Conservation (phyloP, 2,888 invertebrate species). For the Plemyria rubiginata region DNA sequence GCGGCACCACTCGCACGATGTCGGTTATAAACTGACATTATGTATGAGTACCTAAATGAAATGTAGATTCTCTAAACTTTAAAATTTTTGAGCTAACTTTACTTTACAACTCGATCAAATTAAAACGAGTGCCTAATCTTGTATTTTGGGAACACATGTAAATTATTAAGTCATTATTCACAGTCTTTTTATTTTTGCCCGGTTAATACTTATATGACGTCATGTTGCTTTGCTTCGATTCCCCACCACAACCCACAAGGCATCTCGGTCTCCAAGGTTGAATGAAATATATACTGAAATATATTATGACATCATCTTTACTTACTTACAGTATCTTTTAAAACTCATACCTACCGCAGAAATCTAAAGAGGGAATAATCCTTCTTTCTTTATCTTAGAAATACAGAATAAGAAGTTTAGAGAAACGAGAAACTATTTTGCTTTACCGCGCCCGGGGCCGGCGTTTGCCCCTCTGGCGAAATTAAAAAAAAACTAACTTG, state of each 20-base stretch:
- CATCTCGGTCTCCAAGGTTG: slow-evolving; percentile 14
- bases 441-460: too few relatives aligned
- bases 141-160: not conserved
- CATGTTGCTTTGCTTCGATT: slow-evolving; percentile 7
- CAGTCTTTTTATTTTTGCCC: slow-evolving; percentile 3
- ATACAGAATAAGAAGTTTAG: too few relatives aligned
- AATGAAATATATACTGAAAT: slow-evolving; percentile 6
- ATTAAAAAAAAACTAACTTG: too few relatives aligned
- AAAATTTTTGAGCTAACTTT: slow-evolving; percentile 53
- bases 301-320: slow-evolving; percentile 20
- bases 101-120: slow-evolving; percentile 44
- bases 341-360: too few relatives aligned
- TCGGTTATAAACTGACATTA: slow-evolving; percentile 43
- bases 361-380: not conserved
- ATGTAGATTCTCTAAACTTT: slow-evolving; percentile 34
- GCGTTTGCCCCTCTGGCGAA: not conserved
- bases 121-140: slow-evolving; percentile 8
- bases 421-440: too few relatives aligned
- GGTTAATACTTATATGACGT: slow-evolving; percentile 19
- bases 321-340: too few relatives aligned
- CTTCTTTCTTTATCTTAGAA: too few relatives aligned
- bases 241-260: not conserved
- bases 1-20: not conserved
- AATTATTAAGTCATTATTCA: not conserved
- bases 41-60: not conserved